phyloP scores from a whole-genome alignment of 2,113 vertebrate species.

The Mugil cephalus region DNA sequence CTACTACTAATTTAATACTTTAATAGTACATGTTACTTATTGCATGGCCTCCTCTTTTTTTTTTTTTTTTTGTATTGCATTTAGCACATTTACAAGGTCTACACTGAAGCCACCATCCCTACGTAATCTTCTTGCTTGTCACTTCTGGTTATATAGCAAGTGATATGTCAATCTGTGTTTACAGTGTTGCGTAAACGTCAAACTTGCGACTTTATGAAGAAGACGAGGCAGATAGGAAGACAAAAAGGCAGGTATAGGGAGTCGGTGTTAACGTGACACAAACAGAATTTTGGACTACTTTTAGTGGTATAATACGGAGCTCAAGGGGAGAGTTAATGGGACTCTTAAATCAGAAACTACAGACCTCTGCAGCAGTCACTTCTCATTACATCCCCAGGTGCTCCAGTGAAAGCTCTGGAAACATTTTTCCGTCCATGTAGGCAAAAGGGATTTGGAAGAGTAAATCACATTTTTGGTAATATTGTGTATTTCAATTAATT shows the following conservation, averaged over 20 bases:
- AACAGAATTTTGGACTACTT: constrained; percentile 1
- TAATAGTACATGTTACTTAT: no score
- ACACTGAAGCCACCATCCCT: neutral
- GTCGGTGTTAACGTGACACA: neutral
- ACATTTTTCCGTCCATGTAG: neutral
- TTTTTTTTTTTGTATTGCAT: neutral
- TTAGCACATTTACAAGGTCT: neutral
- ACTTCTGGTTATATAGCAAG: no score
- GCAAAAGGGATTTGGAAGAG: neutral
- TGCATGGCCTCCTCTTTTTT: neutral
- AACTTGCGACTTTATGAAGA: neutral
- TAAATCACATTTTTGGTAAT: no score
- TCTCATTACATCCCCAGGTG: neutral
- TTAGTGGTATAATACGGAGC: constrained; percentile 9
- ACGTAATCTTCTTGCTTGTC: neutral
- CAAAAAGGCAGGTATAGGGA: neutral
- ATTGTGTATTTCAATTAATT: no score
- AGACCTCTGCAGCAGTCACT: constrained; percentile 9
- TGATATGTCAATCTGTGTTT: neutral
- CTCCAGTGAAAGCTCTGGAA: neutral
- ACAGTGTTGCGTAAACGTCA: neutral
- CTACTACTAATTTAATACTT: neutral
- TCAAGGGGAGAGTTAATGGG: constrained; percentile 15
- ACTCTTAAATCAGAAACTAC: constrained; percentile 21
- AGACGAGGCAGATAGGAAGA: neutral